These are phyloP conservation scores for Pyrrhia umbra DNA, from an alignment of 2,888 invertebrate species.

Conservation along the genomic window DNA sequence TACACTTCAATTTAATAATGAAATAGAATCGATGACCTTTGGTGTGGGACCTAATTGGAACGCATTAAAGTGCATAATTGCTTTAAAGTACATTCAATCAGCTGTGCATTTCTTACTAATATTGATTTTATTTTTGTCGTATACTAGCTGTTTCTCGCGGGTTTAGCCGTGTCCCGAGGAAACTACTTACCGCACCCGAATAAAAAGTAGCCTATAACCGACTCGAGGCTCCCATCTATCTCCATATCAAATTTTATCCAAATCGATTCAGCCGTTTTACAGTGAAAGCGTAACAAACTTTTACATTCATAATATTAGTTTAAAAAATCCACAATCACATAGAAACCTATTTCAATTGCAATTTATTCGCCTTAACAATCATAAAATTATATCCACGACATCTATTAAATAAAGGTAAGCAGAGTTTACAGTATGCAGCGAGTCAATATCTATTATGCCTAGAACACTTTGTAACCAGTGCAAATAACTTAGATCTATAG, in stretches of 20 bases:
- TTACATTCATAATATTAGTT: background rate
- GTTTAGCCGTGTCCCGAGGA: no score
- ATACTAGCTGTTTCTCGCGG: no score
- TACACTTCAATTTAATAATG: background rate
- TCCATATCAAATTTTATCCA: no score
- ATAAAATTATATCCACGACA: conserved; percentile 42
- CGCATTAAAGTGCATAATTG: background rate
- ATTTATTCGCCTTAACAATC: conserved; percentile 25
- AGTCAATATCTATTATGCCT: conserved; percentile 47
- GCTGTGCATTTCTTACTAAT: background rate
- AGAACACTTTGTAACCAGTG: conserved; percentile 44
- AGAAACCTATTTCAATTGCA: background rate
- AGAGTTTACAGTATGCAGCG: conserved; percentile 38
- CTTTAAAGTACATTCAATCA: background rate
- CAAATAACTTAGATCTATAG: conserved; percentile 56
- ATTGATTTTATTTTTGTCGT: no score
- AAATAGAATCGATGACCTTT: background rate
- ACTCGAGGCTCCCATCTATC: no score
- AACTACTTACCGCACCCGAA: no score
- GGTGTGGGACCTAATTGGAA: background rate
- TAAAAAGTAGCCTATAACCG: no score
- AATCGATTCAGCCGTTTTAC: no score
- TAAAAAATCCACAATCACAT: background rate
- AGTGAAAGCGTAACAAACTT: no score
- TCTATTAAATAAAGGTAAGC: conserved; percentile 41